Evolutionary conservation across 2,113 vertebrate species (phyloP).

Genomic region (Clupea harengus): DNA sequence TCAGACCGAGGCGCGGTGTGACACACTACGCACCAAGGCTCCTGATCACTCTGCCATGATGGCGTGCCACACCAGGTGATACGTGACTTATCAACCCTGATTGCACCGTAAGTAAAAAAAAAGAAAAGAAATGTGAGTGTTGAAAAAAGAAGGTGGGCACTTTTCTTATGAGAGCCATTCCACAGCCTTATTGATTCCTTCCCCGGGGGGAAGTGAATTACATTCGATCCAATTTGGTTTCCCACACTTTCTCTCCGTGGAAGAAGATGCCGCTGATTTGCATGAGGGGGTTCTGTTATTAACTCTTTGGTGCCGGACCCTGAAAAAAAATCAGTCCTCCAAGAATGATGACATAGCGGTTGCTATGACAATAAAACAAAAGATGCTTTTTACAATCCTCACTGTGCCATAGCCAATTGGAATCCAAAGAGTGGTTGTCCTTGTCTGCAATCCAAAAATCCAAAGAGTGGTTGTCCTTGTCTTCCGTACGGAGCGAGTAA

Average conservation of each 20-base stretch:
- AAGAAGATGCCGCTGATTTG: constrained; percentile 62
- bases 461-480: no score
- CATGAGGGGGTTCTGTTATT: constrained; percentile 56
- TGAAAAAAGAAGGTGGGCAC: constrained; percentile 48
- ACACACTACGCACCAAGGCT: neutral
- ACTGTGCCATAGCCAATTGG: no score
- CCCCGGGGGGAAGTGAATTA: constrained; percentile 71
- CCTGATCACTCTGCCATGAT: neutral
- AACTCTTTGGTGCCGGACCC: neutral
- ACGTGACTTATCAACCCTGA: constrained; percentile 22
- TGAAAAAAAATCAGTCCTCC: no score
- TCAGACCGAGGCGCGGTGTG: neutral
- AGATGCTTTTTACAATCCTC: no score
- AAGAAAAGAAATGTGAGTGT: neutral
- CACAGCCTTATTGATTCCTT: constrained; percentile 75
- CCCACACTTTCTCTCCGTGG: constrained; percentile 63
- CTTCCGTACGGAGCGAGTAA: no score
- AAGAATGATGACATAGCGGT: no score
- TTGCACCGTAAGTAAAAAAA: constrained; percentile 50
- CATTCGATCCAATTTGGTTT: constrained; percentile 77
- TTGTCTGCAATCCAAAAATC: no score
- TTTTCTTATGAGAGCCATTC: constrained; percentile 68
- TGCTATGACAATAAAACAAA: no score
- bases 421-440: no score
- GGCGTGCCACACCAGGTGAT: neutral